These are phyloP conservation scores for Papilio gigon DNA, from an alignment of 2,888 invertebrate species.

Conservation along the genomic window DNA sequence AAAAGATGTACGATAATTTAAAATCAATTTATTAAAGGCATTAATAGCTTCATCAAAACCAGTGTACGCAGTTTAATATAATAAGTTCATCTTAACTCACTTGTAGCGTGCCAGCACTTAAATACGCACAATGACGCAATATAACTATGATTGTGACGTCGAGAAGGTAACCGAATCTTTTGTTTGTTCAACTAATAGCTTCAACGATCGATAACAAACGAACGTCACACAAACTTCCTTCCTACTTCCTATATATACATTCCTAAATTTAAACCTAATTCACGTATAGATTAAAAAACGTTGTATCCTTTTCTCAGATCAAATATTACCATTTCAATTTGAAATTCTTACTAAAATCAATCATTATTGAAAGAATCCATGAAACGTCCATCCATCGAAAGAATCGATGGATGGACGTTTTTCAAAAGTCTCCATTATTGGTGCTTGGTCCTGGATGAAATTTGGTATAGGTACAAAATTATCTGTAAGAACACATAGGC, in stretches of 20 bases:
- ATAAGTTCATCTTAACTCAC: background rate
- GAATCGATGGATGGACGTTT: no score
- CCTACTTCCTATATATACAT: background rate
- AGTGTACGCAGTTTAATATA: background rate
- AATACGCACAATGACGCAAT: background rate
- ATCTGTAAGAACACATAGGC: no score
- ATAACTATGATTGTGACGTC: slow-evolving; percentile 9
- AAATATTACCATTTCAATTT: no score
- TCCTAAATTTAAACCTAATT: slow-evolving; percentile 11
- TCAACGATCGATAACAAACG: slow-evolving; percentile 61
- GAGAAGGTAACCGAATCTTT: slow-evolving; percentile 63
- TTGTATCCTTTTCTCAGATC: background rate
- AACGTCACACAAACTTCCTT: slow-evolving; percentile 46
- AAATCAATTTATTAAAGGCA: slow-evolving; percentile 8
- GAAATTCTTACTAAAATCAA: no score
- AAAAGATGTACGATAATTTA: slow-evolving; percentile 30
- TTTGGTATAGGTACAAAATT: no score
- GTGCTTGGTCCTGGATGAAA: no score
- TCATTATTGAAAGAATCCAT: no score
- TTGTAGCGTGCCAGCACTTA: background rate
- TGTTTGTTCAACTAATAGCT: slow-evolving; percentile 75
- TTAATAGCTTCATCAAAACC: background rate
- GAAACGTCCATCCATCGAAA: no score
- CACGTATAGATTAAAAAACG: background rate
- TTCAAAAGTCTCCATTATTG: no score